A percentile compares a stretch with the other conserved stretches of the same genome.
phyloP scores from a whole-genome alignment of 2,888 invertebrate genomes.

The Drosophila neonasuta region DNA sequence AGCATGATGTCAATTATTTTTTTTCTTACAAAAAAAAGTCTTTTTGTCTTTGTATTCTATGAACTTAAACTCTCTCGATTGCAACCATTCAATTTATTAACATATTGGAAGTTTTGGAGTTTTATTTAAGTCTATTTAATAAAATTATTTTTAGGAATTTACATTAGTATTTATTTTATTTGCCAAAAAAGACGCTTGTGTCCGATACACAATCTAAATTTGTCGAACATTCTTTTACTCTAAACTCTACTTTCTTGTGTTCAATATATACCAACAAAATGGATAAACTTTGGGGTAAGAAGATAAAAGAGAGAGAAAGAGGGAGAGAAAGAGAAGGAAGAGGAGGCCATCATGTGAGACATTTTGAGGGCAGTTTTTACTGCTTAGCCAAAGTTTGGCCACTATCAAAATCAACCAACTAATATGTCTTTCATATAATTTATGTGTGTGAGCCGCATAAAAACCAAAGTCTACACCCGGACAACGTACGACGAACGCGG shows the following conservation, averaged over 20 bases:
- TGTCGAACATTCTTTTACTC: background rate
- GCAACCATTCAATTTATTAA: too few species aligned
- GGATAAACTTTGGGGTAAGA: background rate
- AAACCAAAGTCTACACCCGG: conserved; percentile 46
- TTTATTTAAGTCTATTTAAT: too few species aligned
- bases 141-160: too few species aligned
- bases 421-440: conserved; percentile 67
- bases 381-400: conserved; percentile 50
- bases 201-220: too few species aligned
- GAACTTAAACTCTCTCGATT: too few species aligned
- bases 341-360: conserved; percentile 4
- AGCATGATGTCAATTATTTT: too few species aligned
- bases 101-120: too few species aligned
- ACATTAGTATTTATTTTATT: too few species aligned
- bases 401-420: conserved; percentile 64
- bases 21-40: too few species aligned
- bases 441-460: conserved; percentile 59
- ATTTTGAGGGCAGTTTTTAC: conserved; percentile 36
- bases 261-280: background rate
- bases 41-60: too few species aligned
- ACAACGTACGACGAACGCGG: conserved; percentile 41
- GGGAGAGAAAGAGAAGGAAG: background rate
- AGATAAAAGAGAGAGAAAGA: background rate
- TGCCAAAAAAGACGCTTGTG: too few species aligned
- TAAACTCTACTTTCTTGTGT: background rate